Conservation (phyloP, 1,140 invertebrate species). For the Drosophila insularis region DNA sequence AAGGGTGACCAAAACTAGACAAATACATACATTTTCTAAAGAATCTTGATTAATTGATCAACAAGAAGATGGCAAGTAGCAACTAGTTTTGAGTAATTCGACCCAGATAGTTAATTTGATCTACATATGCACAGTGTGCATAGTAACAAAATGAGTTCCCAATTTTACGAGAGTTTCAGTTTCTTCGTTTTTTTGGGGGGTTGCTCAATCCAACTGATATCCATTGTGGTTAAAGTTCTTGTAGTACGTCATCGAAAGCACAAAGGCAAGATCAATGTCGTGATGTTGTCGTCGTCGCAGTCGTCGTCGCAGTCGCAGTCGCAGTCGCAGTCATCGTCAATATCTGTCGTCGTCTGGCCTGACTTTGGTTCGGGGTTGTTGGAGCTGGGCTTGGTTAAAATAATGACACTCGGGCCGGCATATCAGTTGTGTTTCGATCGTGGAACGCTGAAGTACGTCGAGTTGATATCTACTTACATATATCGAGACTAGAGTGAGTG, state of each 20-base stretch:
- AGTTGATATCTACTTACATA: conserved; percentile 5
- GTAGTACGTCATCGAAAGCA: neutral
- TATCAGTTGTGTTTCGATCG: conserved; percentile 77
- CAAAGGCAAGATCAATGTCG: conserved; percentile 11
- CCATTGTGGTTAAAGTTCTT: neutral
- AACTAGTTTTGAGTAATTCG: neutral
- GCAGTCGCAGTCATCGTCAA: neutral
- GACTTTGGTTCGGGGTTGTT: conserved; percentile 49
- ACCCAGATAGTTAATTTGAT: neutral
- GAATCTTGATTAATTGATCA: too few species aligned
- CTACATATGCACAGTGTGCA: neutral
- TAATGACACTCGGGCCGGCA: conserved; percentile 48
- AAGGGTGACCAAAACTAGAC: too few species aligned
- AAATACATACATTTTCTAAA: too few species aligned
- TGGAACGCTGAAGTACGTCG: conserved; percentile 59
- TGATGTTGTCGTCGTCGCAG: neutral
- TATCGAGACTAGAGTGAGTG: conserved; percentile 2
- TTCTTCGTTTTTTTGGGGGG: neutral
- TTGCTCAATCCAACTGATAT: neutral
- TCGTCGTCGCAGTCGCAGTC: neutral
- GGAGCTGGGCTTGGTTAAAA: conserved; percentile 9
- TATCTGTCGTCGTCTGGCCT: conserved; percentile 28
- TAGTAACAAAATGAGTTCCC: neutral
- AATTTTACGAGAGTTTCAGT: neutral
- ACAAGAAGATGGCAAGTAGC: conserved; percentile 26